A percentile compares a stretch with the other conserved stretches of the same genome.
Conservation (phyloP, 2,797 vertebrate genomes). For the Cossypha heuglini region DNA sequence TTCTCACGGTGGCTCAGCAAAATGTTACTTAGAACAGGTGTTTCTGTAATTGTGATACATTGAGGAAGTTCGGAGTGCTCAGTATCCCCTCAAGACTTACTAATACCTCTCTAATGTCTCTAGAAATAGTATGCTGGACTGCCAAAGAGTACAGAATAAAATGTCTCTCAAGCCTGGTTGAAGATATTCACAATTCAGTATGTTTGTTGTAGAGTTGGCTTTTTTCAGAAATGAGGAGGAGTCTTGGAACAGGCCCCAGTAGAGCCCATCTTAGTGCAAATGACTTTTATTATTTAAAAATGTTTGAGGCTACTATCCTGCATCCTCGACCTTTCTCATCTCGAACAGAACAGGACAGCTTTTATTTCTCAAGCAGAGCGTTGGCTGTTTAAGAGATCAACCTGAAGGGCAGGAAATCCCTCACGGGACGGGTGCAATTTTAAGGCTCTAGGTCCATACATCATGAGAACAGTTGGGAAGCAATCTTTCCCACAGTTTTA, state of each 20-base stretch:
- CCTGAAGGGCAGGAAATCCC: background rate
- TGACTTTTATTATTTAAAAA: background rate
- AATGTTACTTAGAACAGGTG: constrained; percentile 74
- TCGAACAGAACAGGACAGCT: background rate
- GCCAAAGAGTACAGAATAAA: constrained; percentile 3
- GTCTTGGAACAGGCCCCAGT: background rate
- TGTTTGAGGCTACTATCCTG: background rate
- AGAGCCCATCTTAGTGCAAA: background rate
- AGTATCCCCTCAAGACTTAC: constrained; percentile 29
- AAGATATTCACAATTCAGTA: background rate
- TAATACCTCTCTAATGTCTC: constrained; percentile 27
- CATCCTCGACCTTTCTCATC: background rate
- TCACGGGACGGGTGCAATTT: constrained; percentile 8
- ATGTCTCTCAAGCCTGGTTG: background rate
- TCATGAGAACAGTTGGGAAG: constrained; percentile 9
- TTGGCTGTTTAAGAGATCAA: background rate
- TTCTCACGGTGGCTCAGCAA: constrained; percentile 62
- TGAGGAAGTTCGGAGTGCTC: constrained; percentile 38
- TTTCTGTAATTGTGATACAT: constrained; percentile 64
- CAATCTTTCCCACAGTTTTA: constrained; percentile 36
- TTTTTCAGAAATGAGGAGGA: background rate
- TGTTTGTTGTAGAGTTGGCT: background rate
- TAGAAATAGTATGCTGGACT: constrained; percentile 10
- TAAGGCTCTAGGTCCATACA: background rate
- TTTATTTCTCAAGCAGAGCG: background rate